These are phyloP conservation scores for Plemyria rubiginata DNA, from an alignment of 2,888 invertebrate species.

Conservation along the genomic window DNA sequence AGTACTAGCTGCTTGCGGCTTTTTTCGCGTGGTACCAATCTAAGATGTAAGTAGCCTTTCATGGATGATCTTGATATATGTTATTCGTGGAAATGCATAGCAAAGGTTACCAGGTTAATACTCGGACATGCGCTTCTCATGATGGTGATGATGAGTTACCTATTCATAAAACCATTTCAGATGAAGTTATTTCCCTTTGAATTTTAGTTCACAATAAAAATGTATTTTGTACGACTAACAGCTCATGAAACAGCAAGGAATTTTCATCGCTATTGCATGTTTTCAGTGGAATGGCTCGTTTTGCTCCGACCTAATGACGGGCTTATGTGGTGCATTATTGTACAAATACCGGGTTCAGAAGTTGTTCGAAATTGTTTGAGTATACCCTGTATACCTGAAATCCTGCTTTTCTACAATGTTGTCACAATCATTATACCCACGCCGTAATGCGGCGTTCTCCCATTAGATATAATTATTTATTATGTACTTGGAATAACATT, in stretches of 20 bases:
- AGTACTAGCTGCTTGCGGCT: too few relatives aligned
- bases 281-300: slow-evolving; percentile 15
- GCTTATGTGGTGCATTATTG: slow-evolving; percentile 21
- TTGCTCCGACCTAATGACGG: slow-evolving; percentile 31
- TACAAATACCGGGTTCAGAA: slow-evolving; percentile 14
- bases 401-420: background rate
- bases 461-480: too few relatives aligned
- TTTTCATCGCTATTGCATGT: slow-evolving; percentile 26
- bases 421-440: background rate
- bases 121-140: too few relatives aligned
- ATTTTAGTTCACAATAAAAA: slow-evolving; percentile 9
- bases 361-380: slow-evolving; percentile 7
- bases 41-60: too few relatives aligned
- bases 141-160: background rate
- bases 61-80: too few relatives aligned
- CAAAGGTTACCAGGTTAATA: too few relatives aligned
- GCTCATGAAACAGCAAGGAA: slow-evolving; percentile 11
- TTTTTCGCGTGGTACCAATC: too few relatives aligned
- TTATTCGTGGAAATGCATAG: too few relatives aligned
- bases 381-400: slow-evolving; percentile 4
- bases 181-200: slow-evolving; percentile 8
- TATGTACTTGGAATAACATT: too few relatives aligned
- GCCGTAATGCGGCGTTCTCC: background rate
- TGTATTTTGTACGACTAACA: slow-evolving; percentile 5
- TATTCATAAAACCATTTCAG: background rate